Evolutionary conservation across 92 coral and sea anemone species (phyloP), one percentile per base, ranked within the genome.

Genomic region (Epizoanthus stellaris): DNA sequence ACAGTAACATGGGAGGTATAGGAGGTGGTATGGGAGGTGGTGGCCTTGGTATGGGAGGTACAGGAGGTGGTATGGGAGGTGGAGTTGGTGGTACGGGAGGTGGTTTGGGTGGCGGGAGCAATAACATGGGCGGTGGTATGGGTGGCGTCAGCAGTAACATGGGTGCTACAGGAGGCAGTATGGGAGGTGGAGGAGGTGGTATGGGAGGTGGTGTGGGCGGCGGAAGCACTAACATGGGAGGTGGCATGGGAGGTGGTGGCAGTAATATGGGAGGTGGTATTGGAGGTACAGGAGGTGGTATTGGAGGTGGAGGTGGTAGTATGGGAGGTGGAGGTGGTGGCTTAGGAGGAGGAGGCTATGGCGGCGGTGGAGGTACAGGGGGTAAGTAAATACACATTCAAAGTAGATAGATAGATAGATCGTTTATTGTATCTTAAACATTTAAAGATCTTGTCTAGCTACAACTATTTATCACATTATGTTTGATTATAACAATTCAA

Each of bases 181-280:
- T 67, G 13, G 73, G 39, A 34, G 73, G 73, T 3, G 73, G 19
- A 0, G 73, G 73, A 67, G 38, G 0, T 30, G 73, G 49, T 45
- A 45, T 45, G 7, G 49, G 6, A 49, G 54, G 54, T 5, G 54
- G 54, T 5, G 0, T 5, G 11, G 54, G 54, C 8, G 54, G 54
- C 8, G 76, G 76, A 54, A 61, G 77, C 7, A 61, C 1, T 30
- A 30, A 30, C 2, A 30, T 30, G 36, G 49, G 62, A 74, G 80
- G 80, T 23, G 56, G 23, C 4, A 19, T 38, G 5, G 80, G 80
- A 13, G 80, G 65, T 13, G 65, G 80, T 19, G 83, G 83, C 0
- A 49, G 76, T 8, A 39, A n/a, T 9, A 17, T 4, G 9, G 76
- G 76, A 38, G 62, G 79, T 19, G 62, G 73, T 25, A 1, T 34